These are phyloP conservation scores for Illadopsis cleaveri DNA, from an alignment of 2,113 vertebrate species.

Conservation along the genomic window DNA sequence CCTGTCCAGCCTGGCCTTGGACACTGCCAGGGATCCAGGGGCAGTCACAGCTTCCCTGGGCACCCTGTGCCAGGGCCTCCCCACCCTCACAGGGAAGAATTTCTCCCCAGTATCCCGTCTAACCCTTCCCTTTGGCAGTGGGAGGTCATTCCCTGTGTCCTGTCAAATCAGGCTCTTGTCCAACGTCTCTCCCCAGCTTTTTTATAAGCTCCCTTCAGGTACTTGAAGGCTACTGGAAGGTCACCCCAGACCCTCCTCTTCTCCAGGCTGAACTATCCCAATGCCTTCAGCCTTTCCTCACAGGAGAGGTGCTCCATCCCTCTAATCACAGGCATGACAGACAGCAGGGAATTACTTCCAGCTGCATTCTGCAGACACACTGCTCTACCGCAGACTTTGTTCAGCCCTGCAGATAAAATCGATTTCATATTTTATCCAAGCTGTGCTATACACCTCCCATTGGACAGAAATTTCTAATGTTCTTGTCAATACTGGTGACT, in stretches of 20 bases:
- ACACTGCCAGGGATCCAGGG: accelerated
- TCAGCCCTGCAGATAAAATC: background rate
- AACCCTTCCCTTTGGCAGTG: background rate
- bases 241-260: background rate
- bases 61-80: accelerated
- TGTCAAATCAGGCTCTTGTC: background rate
- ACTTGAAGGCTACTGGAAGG: background rate
- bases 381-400: background rate
- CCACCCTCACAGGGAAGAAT: background rate
- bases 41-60: background rate
- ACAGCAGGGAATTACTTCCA: background rate
- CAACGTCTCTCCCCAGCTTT: background rate
- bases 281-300: background rate
- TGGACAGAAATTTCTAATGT: background rate
- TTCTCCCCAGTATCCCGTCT: background rate
- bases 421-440: background rate
- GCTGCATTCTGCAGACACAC: background rate
- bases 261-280: background rate
- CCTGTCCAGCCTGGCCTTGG: accelerated
- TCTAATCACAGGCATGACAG: background rate
- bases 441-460: background rate
- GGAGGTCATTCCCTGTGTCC: background rate
- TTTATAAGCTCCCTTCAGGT: background rate
- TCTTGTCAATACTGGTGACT: background rate
- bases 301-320: background rate